phyloP scores from a whole-genome alignment of 1,140 invertebrate species.

The Uloborus diversus region DNA sequence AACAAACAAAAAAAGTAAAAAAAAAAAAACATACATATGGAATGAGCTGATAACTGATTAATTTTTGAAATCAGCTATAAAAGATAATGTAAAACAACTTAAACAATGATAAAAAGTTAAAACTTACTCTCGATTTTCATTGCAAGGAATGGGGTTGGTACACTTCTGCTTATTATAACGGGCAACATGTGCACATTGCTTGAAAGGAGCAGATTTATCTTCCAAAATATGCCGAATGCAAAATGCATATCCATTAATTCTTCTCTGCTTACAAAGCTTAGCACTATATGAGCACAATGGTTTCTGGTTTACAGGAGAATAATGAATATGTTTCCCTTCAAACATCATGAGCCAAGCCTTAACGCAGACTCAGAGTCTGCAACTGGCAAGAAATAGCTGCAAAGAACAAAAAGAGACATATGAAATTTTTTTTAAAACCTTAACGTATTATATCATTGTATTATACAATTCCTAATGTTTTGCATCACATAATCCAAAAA shows the following conservation, averaged over 20 bases:
- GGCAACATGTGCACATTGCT: constrained; percentile 66
- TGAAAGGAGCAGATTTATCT: constrained; percentile 66
- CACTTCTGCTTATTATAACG: constrained; percentile 67
- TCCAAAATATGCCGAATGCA: constrained; percentile 69
- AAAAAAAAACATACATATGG: too few relatives aligned
- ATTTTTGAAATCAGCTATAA: too few relatives aligned
- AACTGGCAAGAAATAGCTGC: constrained; percentile 8
- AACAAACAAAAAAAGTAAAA: too few relatives aligned
- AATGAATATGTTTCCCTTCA: constrained; percentile 70
- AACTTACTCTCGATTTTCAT: constrained; percentile 67
- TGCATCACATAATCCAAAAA: background rate
- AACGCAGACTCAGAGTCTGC: constrained; percentile 41
- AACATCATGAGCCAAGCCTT: constrained; percentile 64
- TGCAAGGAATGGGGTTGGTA: constrained; percentile 67
- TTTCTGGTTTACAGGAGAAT: constrained; percentile 68
- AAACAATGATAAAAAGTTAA: too few relatives aligned
- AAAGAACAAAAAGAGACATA: background rate
- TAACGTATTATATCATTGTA: background rate
- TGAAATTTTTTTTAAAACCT: background rate
- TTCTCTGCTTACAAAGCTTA: constrained; percentile 68
- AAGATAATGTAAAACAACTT: too few relatives aligned
- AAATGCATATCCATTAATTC: constrained; percentile 69
- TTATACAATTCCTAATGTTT: background rate
- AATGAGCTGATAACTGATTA: too few relatives aligned
- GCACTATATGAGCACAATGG: constrained; percentile 69